A percentile compares a stretch with the other conserved stretches of the same genome.
phyloP scores from a whole-genome alignment of 2,797 vertebrate species.

The Crocodylus rhombifer region DNA sequence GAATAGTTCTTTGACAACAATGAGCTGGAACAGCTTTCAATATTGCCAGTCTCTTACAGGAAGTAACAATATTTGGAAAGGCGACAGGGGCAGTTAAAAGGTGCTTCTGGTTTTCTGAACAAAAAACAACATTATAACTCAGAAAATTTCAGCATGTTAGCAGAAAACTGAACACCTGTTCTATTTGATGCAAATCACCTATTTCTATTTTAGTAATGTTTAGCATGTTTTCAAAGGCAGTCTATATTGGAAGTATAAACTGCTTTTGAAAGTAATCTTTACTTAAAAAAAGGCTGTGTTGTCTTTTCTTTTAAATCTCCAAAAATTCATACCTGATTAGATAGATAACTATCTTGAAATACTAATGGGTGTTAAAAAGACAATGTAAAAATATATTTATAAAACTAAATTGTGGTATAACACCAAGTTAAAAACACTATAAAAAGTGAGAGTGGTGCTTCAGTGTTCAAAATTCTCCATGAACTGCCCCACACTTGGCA shows the following conservation, averaged over 20 bases:
- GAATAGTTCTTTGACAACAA: background rate
- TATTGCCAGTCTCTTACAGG: background rate
- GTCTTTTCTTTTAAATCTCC: background rate
- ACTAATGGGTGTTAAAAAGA: background rate
- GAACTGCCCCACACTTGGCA: background rate
- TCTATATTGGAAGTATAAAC: too few relatives aligned
- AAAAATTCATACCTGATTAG: background rate
- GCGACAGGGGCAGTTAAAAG: background rate
- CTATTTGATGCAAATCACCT: background rate
- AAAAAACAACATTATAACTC: background rate
- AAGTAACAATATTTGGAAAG: background rate
- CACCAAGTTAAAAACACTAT: slow-evolving; percentile 15
- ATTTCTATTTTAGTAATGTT: background rate
- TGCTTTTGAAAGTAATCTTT: background rate
- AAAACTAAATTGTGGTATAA: slow-evolving; percentile 34
- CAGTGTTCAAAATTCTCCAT: background rate
- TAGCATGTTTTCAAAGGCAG: background rate
- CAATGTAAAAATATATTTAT: background rate
- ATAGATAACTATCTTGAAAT: slow-evolving; percentile 7
- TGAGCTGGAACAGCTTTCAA: background rate
- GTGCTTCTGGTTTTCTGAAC: background rate
- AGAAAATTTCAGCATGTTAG: background rate
- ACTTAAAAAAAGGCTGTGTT: background rate
- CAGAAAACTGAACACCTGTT: background rate
- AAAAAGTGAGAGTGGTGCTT: slow-evolving; percentile 37